Percentiles rank a stretch among this genome's conserved stretches.
Conservation (phyloP, 2,113 vertebrate species). For the Hyla sarda region DNA sequence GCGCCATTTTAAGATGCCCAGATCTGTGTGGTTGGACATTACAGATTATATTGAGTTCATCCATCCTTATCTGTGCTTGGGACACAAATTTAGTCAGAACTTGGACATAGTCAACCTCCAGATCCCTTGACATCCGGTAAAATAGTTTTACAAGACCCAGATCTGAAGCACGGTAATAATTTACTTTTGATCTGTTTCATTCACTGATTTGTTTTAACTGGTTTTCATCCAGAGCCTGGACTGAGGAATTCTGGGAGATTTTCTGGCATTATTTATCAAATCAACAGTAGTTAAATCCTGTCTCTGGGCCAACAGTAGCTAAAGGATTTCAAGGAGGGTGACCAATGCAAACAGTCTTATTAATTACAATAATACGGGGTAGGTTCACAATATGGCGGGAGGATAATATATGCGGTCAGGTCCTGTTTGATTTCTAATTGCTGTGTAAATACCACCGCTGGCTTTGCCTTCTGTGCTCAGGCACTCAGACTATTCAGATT, state of each 20-base stretch:
- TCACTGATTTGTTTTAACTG: slow-evolving; percentile 80
- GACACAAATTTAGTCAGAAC: not conserved
- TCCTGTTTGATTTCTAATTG: slow-evolving; percentile 77
- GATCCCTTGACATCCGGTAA: not conserved
- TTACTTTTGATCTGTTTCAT: slow-evolving; percentile 11
- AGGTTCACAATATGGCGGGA: slow-evolving; percentile 70
- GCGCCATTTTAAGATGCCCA: too few species aligned
- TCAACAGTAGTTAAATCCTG: slow-evolving; percentile 62
- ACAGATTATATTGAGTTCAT: too few species aligned
- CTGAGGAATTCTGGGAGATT: slow-evolving; percentile 69
- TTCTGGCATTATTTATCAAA: slow-evolving; percentile 80
- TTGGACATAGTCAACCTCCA: not conserved
- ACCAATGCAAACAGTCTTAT: slow-evolving; percentile 66
- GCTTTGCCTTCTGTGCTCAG: not conserved
- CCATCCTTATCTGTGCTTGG: not conserved
- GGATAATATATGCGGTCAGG: slow-evolving; percentile 74
- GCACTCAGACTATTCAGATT: not conserved
- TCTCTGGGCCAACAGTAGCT: slow-evolving; percentile 76
- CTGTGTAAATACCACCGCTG: slow-evolving; percentile 74
- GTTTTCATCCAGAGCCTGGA: slow-evolving; percentile 74
- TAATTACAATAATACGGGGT: slow-evolving; percentile 74
- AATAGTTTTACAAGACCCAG: not conserved
- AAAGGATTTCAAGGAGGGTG: slow-evolving; percentile 70
- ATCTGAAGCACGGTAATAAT: not conserved
- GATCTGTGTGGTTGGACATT: too few species aligned